Base-by-base conservation (phyloP, 2,888 invertebrate genomes). In the Netelia fuscicornis region DNA sequence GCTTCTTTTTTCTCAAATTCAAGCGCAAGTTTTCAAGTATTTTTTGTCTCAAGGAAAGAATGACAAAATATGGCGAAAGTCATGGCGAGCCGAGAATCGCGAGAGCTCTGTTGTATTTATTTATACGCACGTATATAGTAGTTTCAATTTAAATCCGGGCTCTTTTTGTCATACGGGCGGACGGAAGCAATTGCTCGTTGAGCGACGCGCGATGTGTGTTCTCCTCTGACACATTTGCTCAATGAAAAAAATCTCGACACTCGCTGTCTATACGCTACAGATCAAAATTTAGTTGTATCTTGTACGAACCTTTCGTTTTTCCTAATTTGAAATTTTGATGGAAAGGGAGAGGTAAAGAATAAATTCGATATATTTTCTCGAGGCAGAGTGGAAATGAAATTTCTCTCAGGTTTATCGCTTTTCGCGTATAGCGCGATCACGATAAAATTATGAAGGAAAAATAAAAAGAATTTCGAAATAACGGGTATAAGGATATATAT, bases 131-230 rank as follows among this genome's bases (percentile, higher is more conserved):
- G 37, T 37, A 37, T 37, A 37, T 37, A 37, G 37, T 37, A 37
- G 37, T 37, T 6, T 68, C 82, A 86, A 88, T 86, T 86, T 77
- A 88, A 87, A 86, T 84, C 83, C 84, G 77, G 84, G 86, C 84
- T 81, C 86, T 86, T 83, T 81, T 86, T 86, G 86, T 84, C 83
- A 86, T 87, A 86, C 86, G 87, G 86, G 88, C 88, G 88, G 88
- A 88, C 85, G 88, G 86, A 87, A 86, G 87, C 85, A 87, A 88
- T 88, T 88, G 84, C 79, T 83, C 70, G 79, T 60, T 85, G 81
- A 86, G 85, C 84, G 86, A 86, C 86, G 84, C 80, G 72, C 81
- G 65, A 86, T 76, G 80, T 74, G 68, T 25, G 44, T 37, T 8
- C 30, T n/a, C 48, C 42, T 65, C 37, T 42, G 72, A 56, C 17